These are phyloP conservation scores for Pristiophorus japonicus DNA, from an alignment of 2,113 vertebrate species.

Conservation along the genomic window DNA sequence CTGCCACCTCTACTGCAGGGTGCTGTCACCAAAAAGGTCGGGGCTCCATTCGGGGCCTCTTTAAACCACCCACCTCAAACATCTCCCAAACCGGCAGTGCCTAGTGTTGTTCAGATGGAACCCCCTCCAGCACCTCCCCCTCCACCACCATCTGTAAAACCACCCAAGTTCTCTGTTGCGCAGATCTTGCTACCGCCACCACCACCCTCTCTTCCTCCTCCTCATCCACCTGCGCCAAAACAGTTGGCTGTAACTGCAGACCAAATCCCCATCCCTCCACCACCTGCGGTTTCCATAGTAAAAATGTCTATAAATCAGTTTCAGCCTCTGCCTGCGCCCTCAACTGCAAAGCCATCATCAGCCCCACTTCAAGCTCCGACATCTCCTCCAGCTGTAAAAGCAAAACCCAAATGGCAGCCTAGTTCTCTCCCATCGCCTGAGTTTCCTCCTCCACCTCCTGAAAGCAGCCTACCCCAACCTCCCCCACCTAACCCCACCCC, in stretches of 20 bases:
- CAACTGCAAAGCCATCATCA: slow-evolving; percentile 53
- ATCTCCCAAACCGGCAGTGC: slow-evolving; percentile 54
- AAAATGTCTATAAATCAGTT: slow-evolving; percentile 84
- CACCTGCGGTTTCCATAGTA: slow-evolving; percentile 62
- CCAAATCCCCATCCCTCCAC: slow-evolving; percentile 55
- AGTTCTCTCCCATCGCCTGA: slow-evolving; percentile 64
- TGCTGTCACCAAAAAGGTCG: slow-evolving; percentile 4
- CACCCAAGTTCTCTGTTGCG: slow-evolving; percentile 41
- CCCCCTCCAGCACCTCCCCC: slow-evolving; percentile 52
- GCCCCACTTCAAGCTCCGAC: slow-evolving; percentile 54
- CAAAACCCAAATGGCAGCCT: slow-evolving; percentile 90
- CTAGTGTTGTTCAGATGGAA: slow-evolving; percentile 46
- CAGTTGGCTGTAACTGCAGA: slow-evolving; percentile 67
- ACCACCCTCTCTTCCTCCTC: slow-evolving; percentile 46
- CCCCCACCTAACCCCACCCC: slow-evolving; percentile 57
- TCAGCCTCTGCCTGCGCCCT: slow-evolving; percentile 60
- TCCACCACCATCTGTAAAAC: slow-evolving; percentile 34
- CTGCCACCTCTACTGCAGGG: slow-evolving; percentile 54
- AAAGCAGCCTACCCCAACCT: slow-evolving; percentile 69
- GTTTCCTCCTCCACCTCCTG: slow-evolving; percentile 83
- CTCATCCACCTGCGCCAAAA: slow-evolving; percentile 61
- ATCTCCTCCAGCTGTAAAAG: slow-evolving; percentile 84
- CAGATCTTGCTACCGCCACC: slow-evolving; percentile 45
- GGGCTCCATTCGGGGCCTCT: slow-evolving; percentile 50
- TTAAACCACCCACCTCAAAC: slow-evolving; percentile 48